Evolutionary conservation across 2,888 invertebrate genomes (phyloP), one percentile per base, ranked within the genome.

Genomic region (Pasiphila rectangulata): DNA sequence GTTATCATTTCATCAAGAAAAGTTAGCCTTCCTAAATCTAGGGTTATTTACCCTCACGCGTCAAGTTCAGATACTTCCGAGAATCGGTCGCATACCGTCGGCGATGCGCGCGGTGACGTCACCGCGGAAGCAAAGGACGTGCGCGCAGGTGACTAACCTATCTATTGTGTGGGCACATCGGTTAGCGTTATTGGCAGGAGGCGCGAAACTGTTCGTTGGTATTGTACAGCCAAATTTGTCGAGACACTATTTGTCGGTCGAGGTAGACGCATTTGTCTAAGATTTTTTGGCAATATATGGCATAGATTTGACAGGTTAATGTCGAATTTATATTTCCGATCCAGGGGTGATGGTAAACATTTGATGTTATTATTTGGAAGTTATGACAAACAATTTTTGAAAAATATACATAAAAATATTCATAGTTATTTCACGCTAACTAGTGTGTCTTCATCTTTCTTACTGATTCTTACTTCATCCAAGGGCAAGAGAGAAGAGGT

Each of bases 51-150:
- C 25, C 25, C 12, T 25, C 25, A 12, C 12, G 29, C 30, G 30
- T 30, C 4, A 12, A 6, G 9, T 30, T 30, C 4, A 9, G 15
- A 30, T n/a, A 30, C 16, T 17, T 17, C 2, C 30, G 25, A 16
- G n/a, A 10, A n/a, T 10, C 5, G 32, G n/a, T n/a, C 32, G 32
- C 32, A 32, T 32, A 32, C 17, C 32, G n/a, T n/a, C n/a, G 13
- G 7, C 27, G 7, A 27, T 13, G 13, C 27, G 24, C 20, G 16
- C 38, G 54, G 20, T 79, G 79, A 83, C 83, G 84, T 81, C 79
- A 84, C 69, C 75, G 66, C 84, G 84, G 85, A 84, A 82, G 80
- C 76, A 60, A 62, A 69, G 75, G 74, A 79, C 83, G 79, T 75
- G 79, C 66, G 58, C 54, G 43, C 52, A 57, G 57, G 57, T 58